phyloP scores from a whole-genome alignment of 2,797 vertebrate genomes.

The Ispidina picta region DNA sequence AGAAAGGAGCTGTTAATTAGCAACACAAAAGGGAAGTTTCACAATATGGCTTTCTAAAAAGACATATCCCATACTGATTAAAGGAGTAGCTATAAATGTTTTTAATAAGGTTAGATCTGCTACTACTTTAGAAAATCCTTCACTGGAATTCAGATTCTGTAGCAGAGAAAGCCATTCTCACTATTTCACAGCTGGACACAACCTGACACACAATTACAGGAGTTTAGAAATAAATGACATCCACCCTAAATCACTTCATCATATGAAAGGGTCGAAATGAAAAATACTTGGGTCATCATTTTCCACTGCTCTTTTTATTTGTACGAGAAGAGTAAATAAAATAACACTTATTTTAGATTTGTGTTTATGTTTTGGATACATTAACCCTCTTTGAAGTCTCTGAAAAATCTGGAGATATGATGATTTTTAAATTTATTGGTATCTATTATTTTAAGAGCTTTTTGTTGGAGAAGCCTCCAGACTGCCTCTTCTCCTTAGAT shows the following conservation, averaged over 20 bases:
- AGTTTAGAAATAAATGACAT: neutral
- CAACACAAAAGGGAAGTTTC: neutral
- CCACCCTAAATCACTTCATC: neutral
- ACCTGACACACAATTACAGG: neutral
- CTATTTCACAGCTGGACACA: neutral
- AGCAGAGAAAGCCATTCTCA: neutral
- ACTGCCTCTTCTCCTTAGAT: neutral
- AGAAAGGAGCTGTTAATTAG: neutral
- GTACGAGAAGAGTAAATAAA: neutral
- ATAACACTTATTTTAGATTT: neutral
- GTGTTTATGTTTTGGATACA: neutral
- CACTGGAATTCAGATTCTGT: neutral
- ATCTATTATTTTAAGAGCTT: neutral
- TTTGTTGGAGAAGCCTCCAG: neutral
- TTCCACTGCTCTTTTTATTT: neutral
- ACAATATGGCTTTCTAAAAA: neutral
- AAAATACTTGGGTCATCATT: neutral
- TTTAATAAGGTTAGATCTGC: neutral
- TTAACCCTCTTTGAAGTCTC: neutral
- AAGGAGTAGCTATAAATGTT: neutral
- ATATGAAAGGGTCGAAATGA: neutral
- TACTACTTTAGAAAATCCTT: neutral
- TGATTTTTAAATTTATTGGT: neutral
- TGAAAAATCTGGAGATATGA: neutral
- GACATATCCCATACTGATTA: accelerated